A percentile compares a stretch with the other conserved stretches of the same genome.
Evolutionary conservation across 2,113 vertebrate species (phyloP).

Genomic region (Origma solitaria): DNA sequence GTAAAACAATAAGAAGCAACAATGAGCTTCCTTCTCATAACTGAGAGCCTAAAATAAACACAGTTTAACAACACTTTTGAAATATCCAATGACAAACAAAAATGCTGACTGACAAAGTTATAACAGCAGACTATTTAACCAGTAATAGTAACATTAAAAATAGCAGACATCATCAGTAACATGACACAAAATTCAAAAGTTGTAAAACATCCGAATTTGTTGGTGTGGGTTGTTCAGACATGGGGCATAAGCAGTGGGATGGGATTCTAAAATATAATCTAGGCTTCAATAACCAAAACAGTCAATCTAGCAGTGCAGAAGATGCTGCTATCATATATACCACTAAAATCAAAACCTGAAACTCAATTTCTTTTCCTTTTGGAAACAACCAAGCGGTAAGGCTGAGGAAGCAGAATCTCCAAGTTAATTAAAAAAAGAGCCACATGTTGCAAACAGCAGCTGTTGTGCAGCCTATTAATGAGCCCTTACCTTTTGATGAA

Average conservation of each 20-base stretch:
- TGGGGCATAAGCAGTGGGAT: neutral
- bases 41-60: neutral
- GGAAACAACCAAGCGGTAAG: neutral
- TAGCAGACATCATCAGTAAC: neutral
- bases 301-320: neutral
- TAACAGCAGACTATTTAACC: neutral
- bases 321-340: neutral
- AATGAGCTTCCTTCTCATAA: neutral
- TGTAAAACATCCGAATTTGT: neutral
- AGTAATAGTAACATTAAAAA: neutral
- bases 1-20: neutral
- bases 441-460: neutral
- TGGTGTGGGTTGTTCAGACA: rapidly evolving
- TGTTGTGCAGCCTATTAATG: constrained; percentile 3
- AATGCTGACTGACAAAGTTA: neutral
- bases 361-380: neutral
- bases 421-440: neutral
- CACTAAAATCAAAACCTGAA: neutral
- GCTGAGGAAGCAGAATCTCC: neutral
- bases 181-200: neutral
- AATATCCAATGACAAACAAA: neutral
- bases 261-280: neutral
- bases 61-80: neutral
- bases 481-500: neutral
- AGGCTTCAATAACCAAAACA: neutral